phyloP scores from a whole-genome alignment of 2,113 vertebrate species.

The Ictalurus furcatus region DNA sequence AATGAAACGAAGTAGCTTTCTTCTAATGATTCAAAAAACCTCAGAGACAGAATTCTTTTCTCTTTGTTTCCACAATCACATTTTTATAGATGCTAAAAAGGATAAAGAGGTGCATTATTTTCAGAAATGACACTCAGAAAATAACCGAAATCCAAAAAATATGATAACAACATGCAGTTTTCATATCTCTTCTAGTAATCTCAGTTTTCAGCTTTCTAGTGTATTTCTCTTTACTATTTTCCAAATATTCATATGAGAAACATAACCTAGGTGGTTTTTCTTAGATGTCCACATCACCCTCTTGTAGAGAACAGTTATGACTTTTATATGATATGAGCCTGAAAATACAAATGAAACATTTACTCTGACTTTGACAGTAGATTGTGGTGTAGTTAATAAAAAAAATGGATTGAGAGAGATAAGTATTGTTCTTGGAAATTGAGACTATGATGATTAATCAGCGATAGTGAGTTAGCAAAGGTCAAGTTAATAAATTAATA shows the following conservation, averaged over 20 bases:
- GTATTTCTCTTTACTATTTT: not conserved
- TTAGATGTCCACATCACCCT: not conserved
- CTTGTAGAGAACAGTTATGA: not conserved
- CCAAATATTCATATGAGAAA: not conserved
- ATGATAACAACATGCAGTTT: not conserved
- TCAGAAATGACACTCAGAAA: not conserved
- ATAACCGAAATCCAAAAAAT: not conserved
- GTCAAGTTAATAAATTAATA: not conserved
- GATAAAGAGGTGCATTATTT: not conserved
- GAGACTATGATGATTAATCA: not conserved
- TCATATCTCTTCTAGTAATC: not conserved
- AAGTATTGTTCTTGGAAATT: conserved; percentile 17
- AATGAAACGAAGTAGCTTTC: not conserved
- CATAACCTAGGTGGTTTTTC: not conserved
- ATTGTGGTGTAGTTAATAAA: not conserved
- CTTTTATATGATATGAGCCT: not conserved
- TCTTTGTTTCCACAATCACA: not conserved
- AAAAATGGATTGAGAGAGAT: not conserved
- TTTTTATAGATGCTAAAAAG: not conserved
- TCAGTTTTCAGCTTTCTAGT: not conserved
- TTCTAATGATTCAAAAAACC: not conserved
- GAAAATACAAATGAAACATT: not conserved
- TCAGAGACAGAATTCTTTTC: not conserved
- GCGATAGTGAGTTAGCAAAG: not conserved
- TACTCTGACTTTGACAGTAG: not conserved